Base-by-base conservation (phyloP, 2,888 invertebrate species). In the Miltochrista miniata region DNA sequence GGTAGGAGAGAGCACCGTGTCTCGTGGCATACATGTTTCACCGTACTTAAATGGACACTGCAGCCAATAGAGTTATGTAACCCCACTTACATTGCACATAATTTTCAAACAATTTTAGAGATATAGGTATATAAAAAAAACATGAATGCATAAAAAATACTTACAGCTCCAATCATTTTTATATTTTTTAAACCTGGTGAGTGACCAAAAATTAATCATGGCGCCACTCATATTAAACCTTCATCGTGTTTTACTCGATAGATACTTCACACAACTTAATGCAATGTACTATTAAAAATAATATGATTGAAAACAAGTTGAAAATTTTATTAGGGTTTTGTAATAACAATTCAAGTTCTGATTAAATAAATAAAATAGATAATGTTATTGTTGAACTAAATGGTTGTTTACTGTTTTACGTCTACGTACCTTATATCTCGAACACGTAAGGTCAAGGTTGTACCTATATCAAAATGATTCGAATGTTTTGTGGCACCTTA, bases 101-200 rank as follows among this genome's bases (percentile, higher is more conserved):
- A n/a, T n/a, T n/a, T n/a, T n/a, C n/a, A n/a, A n/a, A n/a, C n/a
- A n/a, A n/a, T n/a, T n/a, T n/a, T n/a, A n/a, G n/a, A n/a, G n/a
- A 31, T 10, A 10, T 9, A 2, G 1, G 31, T 31, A 2, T 31
- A 31, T 7, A 7, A 42, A 46, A 18, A 48, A 41, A 24, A 24
- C 18, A 10, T 14, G 18, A 36, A 30, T 29, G 46, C 15, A n/a
- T 18, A 7, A 24, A 13, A 10, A 31, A 7, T 12, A 73, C 74
- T 74, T 5, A 75, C 72, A 73, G 14, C 58, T 67, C 73, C 72
- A 75, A 54, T 73, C 71, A 33, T 48, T 71, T 52, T 73, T 71
- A 41, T 74, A 73, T 31, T 54, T 70, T 53, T 67, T 61, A 54
- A 73, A 74, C 40, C 59, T 71, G 1, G 70, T 59, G 31, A 72